A percentile compares a stretch with the other conserved stretches of the same genome.
Evolutionary conservation across 30 jellyfish, hydroid and myxozoan genomes (phyloP).

Genomic region (Turritopsis rubra): DNA sequence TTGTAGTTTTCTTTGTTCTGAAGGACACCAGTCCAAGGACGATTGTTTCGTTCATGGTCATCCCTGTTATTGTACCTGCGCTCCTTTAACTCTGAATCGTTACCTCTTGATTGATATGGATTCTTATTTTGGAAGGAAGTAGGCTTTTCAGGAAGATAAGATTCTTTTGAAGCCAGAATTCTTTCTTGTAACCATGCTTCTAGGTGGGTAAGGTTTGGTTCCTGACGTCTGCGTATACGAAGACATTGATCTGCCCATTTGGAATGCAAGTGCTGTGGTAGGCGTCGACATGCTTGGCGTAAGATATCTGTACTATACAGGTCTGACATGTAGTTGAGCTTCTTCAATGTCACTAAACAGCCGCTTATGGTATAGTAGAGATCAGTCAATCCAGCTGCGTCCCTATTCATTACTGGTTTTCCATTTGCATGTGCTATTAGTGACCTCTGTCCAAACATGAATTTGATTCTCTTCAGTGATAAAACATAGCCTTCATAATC

Average conservation of each 20-base stretch:
- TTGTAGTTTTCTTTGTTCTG: not conserved
- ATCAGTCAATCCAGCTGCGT: not conserved
- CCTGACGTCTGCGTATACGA: not conserved
- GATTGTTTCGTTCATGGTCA: not conserved
- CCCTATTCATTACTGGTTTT: not conserved
- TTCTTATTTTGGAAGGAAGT: not conserved
- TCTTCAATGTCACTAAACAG: not conserved
- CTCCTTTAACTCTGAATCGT: no score
- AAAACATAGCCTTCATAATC: not conserved
- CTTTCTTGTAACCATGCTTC: not conserved
- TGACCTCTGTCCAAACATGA: constrained; percentile 1
- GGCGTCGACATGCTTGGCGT: not conserved
- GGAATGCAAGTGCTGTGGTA: not conserved
- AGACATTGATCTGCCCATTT: not conserved
- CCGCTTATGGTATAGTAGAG: not conserved
- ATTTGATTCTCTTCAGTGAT: not conserved
- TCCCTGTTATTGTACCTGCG: not conserved
- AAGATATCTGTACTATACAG: not conserved
- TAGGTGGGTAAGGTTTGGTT: not conserved
- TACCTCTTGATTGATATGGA: no score
- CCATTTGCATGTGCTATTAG: not conserved
- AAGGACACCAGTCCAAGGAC: not conserved
- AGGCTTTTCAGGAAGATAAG: not conserved
- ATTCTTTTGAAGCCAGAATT: not conserved
- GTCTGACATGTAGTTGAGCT: not conserved